Evolutionary conservation across 1,140 invertebrate species (phyloP).

Genomic region (Uloborus diversus): DNA sequence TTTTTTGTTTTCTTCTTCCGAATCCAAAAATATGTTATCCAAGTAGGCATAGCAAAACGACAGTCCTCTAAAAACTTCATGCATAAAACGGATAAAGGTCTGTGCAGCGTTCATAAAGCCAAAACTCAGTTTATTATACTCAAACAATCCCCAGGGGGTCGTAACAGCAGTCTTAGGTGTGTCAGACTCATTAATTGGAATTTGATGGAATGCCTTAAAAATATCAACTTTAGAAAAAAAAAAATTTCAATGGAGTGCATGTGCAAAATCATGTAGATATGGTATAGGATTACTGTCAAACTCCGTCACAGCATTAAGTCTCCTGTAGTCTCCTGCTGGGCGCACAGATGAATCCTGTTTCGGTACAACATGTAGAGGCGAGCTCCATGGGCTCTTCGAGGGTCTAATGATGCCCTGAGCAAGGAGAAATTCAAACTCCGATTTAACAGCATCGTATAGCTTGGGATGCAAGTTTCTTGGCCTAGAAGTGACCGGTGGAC

Average conservation of each 20-base stretch:
- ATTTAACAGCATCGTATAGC: conserved; percentile 13
- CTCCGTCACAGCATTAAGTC: neutral
- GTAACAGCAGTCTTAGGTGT: neutral
- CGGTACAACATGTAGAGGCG: conserved; percentile 58
- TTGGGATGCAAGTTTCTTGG: conserved; percentile 7
- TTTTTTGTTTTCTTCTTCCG: conserved; percentile 62
- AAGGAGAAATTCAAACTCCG: conserved; percentile 33
- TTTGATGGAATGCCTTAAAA: neutral
- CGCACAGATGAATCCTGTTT: conserved; percentile 54
- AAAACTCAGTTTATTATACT: neutral
- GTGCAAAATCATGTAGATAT: conserved; percentile 40
- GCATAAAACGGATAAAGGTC: no score
- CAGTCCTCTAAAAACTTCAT: conserved; percentile 19
- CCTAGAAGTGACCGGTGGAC: conserved; percentile 15
- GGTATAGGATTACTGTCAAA: neutral
- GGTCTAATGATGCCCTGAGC: conserved; percentile 51
- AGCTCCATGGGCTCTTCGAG: conserved; percentile 55
- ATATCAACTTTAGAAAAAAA: neutral
- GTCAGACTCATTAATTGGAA: neutral
- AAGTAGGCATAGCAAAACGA: conserved; percentile 8
- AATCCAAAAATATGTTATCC: conserved; percentile 62
- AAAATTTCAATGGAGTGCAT: neutral
- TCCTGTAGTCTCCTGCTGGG: neutral
- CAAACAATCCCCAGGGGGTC: neutral
- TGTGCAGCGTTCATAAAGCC: neutral